phyloP scores from a whole-genome alignment of 2,113 vertebrate species.

The Nansenia antarctica region DNA sequence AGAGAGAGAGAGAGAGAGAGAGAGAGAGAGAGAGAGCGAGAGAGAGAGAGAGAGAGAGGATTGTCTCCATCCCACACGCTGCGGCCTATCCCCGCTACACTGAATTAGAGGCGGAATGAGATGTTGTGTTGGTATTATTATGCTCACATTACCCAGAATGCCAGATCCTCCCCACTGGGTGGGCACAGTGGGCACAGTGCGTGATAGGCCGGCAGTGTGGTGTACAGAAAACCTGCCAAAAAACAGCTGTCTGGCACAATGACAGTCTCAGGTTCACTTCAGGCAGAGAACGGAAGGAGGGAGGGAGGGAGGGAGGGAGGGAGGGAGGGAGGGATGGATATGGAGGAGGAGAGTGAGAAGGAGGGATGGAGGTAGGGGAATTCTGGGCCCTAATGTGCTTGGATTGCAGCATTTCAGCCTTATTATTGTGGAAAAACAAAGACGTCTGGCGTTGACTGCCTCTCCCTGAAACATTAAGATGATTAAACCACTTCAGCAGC shows the following conservation, averaged over 20 bases:
- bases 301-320: slow-evolving; percentile 14
- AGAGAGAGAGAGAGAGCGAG: too few relatives aligned
- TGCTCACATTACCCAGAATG: slow-evolving; percentile 66
- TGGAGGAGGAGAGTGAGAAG: slow-evolving; percentile 18
- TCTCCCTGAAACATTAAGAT: slow-evolving; percentile 53
- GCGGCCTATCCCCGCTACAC: slow-evolving; percentile 38
- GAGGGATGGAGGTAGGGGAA: slow-evolving; percentile 30
- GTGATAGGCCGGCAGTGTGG: slow-evolving; percentile 5
- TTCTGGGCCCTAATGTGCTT: slow-evolving; percentile 58
- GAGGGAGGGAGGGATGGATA: slow-evolving; percentile 37
- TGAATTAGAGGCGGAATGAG: slow-evolving; percentile 69
- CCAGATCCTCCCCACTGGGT: slow-evolving; percentile 66
- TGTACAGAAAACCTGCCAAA: slow-evolving; percentile 50
- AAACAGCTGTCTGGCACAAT: slow-evolving; percentile 61
- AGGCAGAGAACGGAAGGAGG: slow-evolving; percentile 17
- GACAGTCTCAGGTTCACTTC: slow-evolving; percentile 50
- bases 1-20: neutral
- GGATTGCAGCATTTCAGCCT: slow-evolving; percentile 50
- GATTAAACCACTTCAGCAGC: slow-evolving; percentile 61
- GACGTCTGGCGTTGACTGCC: slow-evolving; percentile 26
- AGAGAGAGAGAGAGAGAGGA: slow-evolving; percentile 37
- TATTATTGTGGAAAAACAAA: slow-evolving; percentile 25
- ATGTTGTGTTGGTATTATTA: slow-evolving; percentile 71
- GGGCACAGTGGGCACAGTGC: slow-evolving; percentile 58
- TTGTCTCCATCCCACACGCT: slow-evolving; percentile 55